These are phyloP conservation scores for Lasioglossum calceatum DNA, from an alignment of 2,888 invertebrate genomes.

Conservation along the genomic window DNA sequence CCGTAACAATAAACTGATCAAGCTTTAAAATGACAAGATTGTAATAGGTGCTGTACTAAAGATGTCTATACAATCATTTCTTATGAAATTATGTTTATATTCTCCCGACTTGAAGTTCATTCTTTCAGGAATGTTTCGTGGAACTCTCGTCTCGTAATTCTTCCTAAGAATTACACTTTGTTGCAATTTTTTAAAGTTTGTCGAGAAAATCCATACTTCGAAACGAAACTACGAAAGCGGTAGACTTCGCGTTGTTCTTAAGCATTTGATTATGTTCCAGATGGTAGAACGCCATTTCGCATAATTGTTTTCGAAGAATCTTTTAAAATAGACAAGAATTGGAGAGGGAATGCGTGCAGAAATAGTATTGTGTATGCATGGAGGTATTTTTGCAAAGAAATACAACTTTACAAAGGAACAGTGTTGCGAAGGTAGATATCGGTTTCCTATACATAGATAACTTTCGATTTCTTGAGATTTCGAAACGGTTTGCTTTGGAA, in stretches of 20 bases:
- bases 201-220: too few relatives aligned
- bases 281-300: not conserved
- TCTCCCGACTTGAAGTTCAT: too few relatives aligned
- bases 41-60: too few relatives aligned
- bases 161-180: too few relatives aligned
- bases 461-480: slow-evolving; percentile 6
- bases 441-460: not conserved
- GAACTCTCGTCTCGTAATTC: too few relatives aligned
- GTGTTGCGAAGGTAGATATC: not conserved
- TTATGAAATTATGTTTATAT: too few relatives aligned
- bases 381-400: not conserved
- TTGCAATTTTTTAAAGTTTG: too few relatives aligned
- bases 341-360: not conserved
- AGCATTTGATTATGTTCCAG: not conserved
- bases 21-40: too few relatives aligned
- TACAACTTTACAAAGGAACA: not conserved
- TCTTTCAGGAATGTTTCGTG: too few relatives aligned
- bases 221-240: not conserved
- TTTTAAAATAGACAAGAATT: not conserved
- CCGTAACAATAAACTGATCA: too few relatives aligned
- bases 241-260: not conserved
- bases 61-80: too few relatives aligned
- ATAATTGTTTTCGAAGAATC: not conserved
- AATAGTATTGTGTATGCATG: not conserved
- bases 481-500: not conserved